These are phyloP conservation scores for Chaenocephalus aceratus DNA, from an alignment of 2,113 vertebrate species.

Conservation along the genomic window DNA sequence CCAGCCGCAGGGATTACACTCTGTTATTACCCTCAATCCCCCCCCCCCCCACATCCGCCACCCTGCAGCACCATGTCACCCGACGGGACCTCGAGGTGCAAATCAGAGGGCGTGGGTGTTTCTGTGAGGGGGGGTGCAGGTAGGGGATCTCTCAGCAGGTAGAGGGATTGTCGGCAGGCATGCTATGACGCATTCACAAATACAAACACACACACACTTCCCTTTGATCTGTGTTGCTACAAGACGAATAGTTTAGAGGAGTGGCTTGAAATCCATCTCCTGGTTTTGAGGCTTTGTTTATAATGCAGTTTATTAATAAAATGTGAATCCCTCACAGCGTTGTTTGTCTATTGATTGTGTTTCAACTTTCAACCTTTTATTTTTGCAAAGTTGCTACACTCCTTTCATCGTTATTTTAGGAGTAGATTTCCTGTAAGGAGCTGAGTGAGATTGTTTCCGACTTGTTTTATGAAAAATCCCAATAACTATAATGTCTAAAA, in stretches of 20 bases:
- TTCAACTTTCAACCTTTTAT: too few species aligned
- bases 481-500: too few species aligned
- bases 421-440: too few species aligned
- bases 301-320: too few species aligned
- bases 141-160: conserved; percentile 25
- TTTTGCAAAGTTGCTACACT: too few species aligned
- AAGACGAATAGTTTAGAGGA: neutral
- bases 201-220: conserved; percentile 7
- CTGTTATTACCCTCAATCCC: conserved; percentile 72
- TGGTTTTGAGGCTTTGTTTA: neutral
- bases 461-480: too few species aligned
- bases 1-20: conserved; percentile 76
- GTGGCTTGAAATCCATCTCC: conserved; percentile 24
- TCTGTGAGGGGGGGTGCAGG: neutral
- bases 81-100: conserved; percentile 33
- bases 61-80: conserved; percentile 48
- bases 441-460: too few species aligned
- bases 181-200: conserved; percentile 15
- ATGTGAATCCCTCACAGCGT: too few species aligned
- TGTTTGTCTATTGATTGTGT: too few species aligned
- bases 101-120: conserved; percentile 20
- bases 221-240: conserved; percentile 34
- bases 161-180: neutral
- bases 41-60: conserved; percentile 24
- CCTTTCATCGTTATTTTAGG: too few species aligned